Evolutionary conservation across 2,888 invertebrate genomes (phyloP).

Genomic region (Lamellibrachia satsuma): DNA sequence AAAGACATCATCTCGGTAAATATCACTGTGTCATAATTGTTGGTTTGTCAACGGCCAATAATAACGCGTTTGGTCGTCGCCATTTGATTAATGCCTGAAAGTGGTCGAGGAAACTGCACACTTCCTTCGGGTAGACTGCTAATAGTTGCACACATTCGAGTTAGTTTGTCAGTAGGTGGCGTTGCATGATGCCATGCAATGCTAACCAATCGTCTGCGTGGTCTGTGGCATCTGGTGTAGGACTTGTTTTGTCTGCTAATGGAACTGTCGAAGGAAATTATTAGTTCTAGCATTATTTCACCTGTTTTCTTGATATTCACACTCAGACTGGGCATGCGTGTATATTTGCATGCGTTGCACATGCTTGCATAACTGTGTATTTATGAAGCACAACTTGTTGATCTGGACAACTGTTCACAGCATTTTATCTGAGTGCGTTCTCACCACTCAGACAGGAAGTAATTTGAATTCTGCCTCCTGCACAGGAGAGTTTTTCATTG

Average conservation of each 20-base stretch:
- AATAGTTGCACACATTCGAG: background rate
- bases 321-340: background rate
- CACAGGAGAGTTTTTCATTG: too few species aligned
- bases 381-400: background rate
- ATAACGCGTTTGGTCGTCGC: background rate
- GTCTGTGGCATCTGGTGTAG: background rate
- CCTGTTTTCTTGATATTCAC: background rate
- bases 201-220: background rate
- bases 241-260: background rate
- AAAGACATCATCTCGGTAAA: constrained; percentile 3
- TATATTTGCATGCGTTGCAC: background rate
- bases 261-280: too few species aligned
- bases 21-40: background rate
- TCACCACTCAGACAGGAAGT: too few species aligned
- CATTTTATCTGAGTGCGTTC: background rate
- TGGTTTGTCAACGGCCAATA: background rate
- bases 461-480: too few species aligned
- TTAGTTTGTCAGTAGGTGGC: background rate
- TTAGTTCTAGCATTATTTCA: background rate
- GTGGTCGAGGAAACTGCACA: background rate
- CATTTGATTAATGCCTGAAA: background rate
- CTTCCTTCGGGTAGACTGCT: background rate
- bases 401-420: background rate
- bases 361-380: background rate
- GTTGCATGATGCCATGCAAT: background rate